Evolutionary conservation across 2,113 vertebrate genomes (phyloP).

Genomic region (Lampris incognitus): DNA sequence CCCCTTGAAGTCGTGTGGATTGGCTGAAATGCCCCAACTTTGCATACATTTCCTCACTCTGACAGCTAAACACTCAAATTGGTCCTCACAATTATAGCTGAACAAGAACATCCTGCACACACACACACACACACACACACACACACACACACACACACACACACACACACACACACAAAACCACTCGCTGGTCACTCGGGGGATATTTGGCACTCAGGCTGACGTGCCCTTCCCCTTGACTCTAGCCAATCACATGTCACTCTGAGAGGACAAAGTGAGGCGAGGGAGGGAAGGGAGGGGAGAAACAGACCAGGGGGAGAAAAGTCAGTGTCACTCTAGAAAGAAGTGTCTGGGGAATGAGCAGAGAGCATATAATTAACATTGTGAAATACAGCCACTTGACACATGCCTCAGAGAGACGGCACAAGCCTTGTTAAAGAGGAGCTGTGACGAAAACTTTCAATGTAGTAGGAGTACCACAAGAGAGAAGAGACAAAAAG

Average conservation of each 20-base stretch:
- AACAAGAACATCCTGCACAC: constrained; percentile 2
- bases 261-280: constrained; percentile 40
- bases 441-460: constrained; percentile 17
- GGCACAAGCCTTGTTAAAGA: constrained; percentile 36
- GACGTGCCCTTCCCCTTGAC: constrained; percentile 52
- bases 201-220: constrained; percentile 49
- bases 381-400: constrained; percentile 47
- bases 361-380: constrained; percentile 64
- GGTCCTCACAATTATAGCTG: neutral
- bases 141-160: neutral
- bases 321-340: constrained; percentile 18
- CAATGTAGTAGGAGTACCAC: constrained; percentile 16
- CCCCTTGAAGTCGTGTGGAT: too few species aligned
- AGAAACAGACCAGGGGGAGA: neutral
- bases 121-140: constrained; percentile 10
- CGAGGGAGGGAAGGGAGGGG: constrained; percentile 4
- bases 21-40: too few species aligned
- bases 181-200: constrained; percentile 22
- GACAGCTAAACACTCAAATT: neutral
- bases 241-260: constrained; percentile 54
- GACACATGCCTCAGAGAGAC: constrained; percentile 45
- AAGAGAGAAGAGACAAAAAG: neutral
- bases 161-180: constrained; percentile 4
- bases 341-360: constrained; percentile 35
- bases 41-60: constrained; percentile 2